Evolutionary conservation across 1,140 invertebrate species (phyloP).

Genomic region (Drosophila melanogaster): DNA sequence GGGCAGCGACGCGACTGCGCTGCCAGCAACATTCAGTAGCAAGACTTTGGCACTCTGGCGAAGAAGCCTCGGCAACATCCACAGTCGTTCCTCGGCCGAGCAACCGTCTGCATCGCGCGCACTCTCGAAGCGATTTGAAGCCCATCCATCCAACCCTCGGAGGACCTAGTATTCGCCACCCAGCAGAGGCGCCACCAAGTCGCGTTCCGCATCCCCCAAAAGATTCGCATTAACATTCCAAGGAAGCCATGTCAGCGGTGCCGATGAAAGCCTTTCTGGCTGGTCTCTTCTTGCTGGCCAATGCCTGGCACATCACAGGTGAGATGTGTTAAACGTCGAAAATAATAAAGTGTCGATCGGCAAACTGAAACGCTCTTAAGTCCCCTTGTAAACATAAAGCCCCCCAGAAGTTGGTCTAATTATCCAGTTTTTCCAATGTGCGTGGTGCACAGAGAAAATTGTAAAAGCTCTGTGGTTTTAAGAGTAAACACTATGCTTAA

Average conservation of each 20-base stretch:
- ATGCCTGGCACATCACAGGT: constrained; percentile 71
- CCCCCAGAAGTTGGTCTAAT: background rate
- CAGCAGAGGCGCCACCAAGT: constrained; percentile 65
- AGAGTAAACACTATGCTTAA: too few species aligned
- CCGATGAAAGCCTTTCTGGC: constrained; percentile 64
- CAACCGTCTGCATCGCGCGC: constrained; percentile 75
- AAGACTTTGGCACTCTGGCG: constrained; percentile 44
- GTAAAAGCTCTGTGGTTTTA: too few species aligned
- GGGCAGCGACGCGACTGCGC: constrained; percentile 15
- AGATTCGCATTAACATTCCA: constrained; percentile 57
- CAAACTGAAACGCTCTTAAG: constrained; percentile 8
- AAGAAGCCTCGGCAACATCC: constrained; percentile 58
- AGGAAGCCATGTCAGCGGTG: constrained; percentile 41
- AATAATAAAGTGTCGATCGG: constrained; percentile 22
- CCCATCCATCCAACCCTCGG: background rate
- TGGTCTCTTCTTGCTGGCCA: constrained; percentile 61
- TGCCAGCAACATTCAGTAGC: constrained; percentile 26
- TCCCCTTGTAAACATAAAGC: constrained; percentile 8
- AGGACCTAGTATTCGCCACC: constrained; percentile 42
- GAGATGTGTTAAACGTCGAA: constrained; percentile 22
- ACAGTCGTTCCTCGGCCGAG: constrained; percentile 74
- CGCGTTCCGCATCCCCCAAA: constrained; percentile 45
- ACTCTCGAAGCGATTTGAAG: constrained; percentile 36
- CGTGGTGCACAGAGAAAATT: background rate
- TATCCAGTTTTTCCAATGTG: constrained; percentile 4